A percentile compares a stretch with the other conserved stretches of the same genome.
Evolutionary conservation across 2,888 invertebrate species (phyloP).

Genomic region (Mimachlamys varia): DNA sequence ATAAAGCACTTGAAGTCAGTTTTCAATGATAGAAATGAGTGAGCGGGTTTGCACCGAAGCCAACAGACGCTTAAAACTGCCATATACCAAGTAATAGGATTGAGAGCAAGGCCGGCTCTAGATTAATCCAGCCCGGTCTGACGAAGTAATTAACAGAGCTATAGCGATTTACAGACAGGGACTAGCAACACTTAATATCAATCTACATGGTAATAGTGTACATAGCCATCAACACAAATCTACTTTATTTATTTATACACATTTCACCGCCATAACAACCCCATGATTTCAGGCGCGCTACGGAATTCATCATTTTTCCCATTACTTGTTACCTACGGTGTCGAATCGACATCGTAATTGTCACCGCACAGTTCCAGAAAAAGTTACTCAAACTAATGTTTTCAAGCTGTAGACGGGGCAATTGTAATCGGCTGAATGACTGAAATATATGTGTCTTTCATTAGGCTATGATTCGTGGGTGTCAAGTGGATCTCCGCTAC

Average conservation of each 20-base stretch:
- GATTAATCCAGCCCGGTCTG: not conserved
- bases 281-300: not conserved
- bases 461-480: not conserved
- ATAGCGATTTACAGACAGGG: not conserved
- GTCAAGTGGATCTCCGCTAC: not conserved
- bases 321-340: not conserved
- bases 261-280: not conserved
- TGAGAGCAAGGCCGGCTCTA: not conserved
- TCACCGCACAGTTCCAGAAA: too few relatives aligned
- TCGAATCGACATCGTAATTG: not conserved
- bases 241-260: slow-evolving; percentile 11
- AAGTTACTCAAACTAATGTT: too few relatives aligned
- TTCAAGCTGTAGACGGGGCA: not conserved
- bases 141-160: not conserved
- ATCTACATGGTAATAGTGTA: not conserved
- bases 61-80: not conserved
- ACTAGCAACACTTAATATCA: not conserved
- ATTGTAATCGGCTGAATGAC: not conserved
- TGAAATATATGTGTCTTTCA: not conserved
- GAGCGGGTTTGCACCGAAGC: not conserved
- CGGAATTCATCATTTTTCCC: not conserved
- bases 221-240: not conserved
- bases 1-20: not conserved
- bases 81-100: not conserved
- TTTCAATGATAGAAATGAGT: not conserved